Percentiles rank a stretch among this genome's conserved stretches.
Evolutionary conservation across 2,797 vertebrate species (phyloP).

Genomic region (Pseudomugil tenellus): DNA sequence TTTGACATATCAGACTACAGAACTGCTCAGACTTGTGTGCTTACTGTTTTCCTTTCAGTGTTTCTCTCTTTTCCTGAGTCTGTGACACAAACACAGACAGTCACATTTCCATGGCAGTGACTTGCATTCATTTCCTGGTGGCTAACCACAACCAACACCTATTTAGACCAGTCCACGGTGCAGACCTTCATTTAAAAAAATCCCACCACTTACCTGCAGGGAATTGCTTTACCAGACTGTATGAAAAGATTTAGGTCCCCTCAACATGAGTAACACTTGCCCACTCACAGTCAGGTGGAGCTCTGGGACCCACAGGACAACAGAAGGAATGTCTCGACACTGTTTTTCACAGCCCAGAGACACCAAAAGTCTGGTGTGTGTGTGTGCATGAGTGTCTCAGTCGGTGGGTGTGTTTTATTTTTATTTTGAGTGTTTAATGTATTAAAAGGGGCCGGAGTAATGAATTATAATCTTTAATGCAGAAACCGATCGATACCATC

Average conservation of each 20-base stretch:
- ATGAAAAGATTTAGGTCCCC: not conserved
- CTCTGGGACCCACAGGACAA: conserved; percentile 31
- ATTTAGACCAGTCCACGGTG: not conserved
- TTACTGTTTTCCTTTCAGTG: conserved; percentile 16
- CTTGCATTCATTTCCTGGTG: not conserved
- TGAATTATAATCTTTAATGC: conserved; percentile 92
- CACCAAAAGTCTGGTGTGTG: conserved; percentile 42
- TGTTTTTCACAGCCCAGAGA: conserved; percentile 70
- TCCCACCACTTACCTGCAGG: not conserved
- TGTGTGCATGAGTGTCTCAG: conserved; percentile 39
- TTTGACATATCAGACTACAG: conserved; percentile 9
- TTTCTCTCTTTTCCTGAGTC: conserved; percentile 14
- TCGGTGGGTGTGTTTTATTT: conserved; percentile 81
- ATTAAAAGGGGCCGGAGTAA: conserved; percentile 87
- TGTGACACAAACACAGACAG: conserved; percentile 10
- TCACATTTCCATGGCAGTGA: not conserved
- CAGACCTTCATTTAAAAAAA: not conserved
- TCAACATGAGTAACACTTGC: conserved; percentile 6
- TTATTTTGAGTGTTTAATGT: conserved; percentile 90
- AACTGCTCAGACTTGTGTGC: conserved; percentile 22
- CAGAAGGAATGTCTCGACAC: conserved; percentile 58
- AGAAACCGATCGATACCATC: conserved; percentile 86
- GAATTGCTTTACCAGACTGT: not conserved
- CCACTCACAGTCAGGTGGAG: conserved; percentile 36
- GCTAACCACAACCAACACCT: not conserved